These are phyloP conservation scores for Poecile montanus DNA, from an alignment of 2,797 vertebrate genomes.

Conservation along the genomic window DNA sequence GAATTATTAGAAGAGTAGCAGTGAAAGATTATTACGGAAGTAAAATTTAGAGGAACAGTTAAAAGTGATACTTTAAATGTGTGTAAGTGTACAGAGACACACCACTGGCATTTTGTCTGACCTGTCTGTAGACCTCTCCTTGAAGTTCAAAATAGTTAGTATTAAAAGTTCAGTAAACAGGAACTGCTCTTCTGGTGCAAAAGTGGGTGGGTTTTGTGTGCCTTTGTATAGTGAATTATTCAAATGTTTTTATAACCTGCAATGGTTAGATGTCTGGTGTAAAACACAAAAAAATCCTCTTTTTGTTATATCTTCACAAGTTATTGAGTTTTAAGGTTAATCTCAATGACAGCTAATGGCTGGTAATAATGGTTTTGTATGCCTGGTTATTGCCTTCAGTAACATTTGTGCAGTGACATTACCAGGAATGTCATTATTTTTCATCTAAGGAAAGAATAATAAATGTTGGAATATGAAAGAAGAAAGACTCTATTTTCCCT, in stretches of 20 bases:
- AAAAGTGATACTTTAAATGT: neutral
- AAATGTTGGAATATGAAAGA: neutral
- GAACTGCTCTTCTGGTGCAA: neutral
- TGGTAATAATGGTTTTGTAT: neutral
- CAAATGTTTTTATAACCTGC: neutral
- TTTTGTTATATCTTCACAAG: neutral
- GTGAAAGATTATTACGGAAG: neutral
- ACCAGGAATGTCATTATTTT: neutral
- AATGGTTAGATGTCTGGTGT: neutral
- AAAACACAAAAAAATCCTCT: neutral
- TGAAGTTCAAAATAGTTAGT: neutral
- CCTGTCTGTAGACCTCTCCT: neutral
- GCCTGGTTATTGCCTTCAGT: neutral
- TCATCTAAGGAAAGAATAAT: neutral
- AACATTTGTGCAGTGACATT: neutral
- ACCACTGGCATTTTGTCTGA: neutral
- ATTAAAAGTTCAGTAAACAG: neutral
- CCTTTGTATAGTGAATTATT: neutral
- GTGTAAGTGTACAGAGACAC: neutral
- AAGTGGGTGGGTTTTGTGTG: fast-evolving
- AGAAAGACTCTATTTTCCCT: neutral
- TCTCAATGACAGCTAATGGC: neutral
- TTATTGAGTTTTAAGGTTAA: neutral
- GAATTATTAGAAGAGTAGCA: neutral
- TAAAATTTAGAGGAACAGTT: neutral